These are phyloP conservation scores for Orthosia gracilis DNA, from an alignment of 2,888 invertebrate genomes.

Conservation along the genomic window DNA sequence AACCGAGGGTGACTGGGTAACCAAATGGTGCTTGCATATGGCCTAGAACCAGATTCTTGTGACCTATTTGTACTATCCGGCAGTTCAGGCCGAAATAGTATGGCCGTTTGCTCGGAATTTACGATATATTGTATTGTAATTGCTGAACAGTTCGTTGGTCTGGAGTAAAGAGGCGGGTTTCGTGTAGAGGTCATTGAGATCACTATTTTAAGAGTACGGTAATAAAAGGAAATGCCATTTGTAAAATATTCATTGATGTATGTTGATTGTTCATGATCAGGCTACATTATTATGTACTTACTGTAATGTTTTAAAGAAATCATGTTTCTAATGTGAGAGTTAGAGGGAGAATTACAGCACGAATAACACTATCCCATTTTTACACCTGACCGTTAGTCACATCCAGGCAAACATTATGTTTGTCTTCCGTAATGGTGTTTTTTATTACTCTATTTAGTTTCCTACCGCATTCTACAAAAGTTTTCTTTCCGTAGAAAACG, in stretches of 20 bases:
- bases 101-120: slow-evolving; percentile 33
- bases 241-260: not conserved
- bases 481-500: not conserved
- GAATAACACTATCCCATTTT: too few relatives aligned
- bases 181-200: slow-evolving; percentile 5
- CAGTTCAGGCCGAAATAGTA: slow-evolving; percentile 31
- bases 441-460: too few relatives aligned
- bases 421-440: too few relatives aligned
- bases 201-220: not conserved
- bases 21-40: slow-evolving; percentile 51
- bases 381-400: too few relatives aligned
- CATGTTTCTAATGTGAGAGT: too few relatives aligned
- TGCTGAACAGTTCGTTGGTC: slow-evolving; percentile 28
- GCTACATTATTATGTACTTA: too few relatives aligned
- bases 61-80: slow-evolving; percentile 55
- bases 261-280: not conserved
- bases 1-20: slow-evolving; percentile 52
- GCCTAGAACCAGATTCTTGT: slow-evolving; percentile 24
- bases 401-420: too few relatives aligned
- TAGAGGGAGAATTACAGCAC: too few relatives aligned
- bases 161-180: slow-evolving; percentile 1
- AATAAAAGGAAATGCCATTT: not conserved
- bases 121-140: slow-evolving; percentile 48
- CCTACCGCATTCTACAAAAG: too few relatives aligned
- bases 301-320: too few relatives aligned